Conservation (phyloP, 2,113 vertebrate genomes). For the Hipposideros armiger region DNA sequence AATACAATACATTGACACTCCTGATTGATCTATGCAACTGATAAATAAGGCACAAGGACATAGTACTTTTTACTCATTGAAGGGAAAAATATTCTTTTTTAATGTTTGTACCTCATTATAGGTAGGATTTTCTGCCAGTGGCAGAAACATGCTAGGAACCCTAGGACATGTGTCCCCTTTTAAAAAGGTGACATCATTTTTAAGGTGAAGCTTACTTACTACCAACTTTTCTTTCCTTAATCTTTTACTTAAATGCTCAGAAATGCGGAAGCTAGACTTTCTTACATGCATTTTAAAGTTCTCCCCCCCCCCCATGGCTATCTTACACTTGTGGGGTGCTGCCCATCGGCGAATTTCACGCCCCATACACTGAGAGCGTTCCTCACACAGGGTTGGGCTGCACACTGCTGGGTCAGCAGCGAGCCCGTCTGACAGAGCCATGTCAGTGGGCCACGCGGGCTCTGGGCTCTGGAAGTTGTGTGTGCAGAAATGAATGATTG, state of each 20-base stretch:
- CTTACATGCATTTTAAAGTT: neutral
- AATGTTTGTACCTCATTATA: neutral
- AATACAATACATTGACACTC: neutral
- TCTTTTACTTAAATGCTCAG: neutral
- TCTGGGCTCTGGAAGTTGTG: conserved; percentile 74
- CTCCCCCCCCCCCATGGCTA: neutral
- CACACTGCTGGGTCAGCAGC: conserved; percentile 82
- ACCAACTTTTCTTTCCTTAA: conserved; percentile 5
- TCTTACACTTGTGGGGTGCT: neutral
- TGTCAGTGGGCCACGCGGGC: conserved; percentile 64
- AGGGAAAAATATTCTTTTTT: neutral
- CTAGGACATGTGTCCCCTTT: neutral
- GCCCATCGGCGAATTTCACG: neutral
- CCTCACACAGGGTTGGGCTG: neutral
- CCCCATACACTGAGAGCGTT: neutral
- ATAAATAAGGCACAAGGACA: neutral
- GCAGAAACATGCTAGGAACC: neutral
- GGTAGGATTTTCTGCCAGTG: conserved; percentile 30
- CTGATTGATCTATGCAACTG: neutral
- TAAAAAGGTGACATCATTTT: conserved; percentile 22
- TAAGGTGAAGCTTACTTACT: neutral
- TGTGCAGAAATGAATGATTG: conserved; percentile 79
- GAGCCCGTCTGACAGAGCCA: conserved; percentile 43
- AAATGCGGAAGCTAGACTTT: neutral
- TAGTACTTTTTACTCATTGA: neutral